Conservation (phyloP, 2,888 invertebrate genomes). For the Epirrhoe tristata region DNA sequence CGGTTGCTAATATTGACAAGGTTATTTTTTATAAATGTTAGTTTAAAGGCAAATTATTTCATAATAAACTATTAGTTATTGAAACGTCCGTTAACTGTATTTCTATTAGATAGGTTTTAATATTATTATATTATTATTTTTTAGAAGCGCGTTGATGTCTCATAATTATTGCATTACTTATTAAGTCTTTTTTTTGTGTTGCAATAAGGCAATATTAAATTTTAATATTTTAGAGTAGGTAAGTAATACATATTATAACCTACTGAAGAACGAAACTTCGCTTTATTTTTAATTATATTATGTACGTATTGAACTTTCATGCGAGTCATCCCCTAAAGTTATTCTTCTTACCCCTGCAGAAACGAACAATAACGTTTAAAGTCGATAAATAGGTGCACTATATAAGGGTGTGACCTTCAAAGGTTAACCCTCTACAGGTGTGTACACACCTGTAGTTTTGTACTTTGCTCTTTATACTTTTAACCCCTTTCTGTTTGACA, state of each 20-base stretch:
- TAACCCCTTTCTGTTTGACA: constrained; percentile 5
- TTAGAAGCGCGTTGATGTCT: constrained; percentile 66
- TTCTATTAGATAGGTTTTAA: neutral
- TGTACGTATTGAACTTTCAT: neutral
- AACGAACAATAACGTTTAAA: constrained; percentile 10
- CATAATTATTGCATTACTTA: no score
- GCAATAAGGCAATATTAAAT: no score
- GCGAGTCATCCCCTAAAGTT: constrained; percentile 8
- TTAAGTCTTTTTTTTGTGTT: no score
- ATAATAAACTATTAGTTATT: neutral
- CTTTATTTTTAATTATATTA: neutral
- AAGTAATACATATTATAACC: no score
- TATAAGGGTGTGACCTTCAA: constrained; percentile 38
- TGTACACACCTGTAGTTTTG: constrained; percentile 33
- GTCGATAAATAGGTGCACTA: constrained; percentile 19
- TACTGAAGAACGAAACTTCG: neutral
- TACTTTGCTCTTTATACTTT: constrained; percentile 23
- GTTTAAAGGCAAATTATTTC: neutral
- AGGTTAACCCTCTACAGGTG: constrained; percentile 34
- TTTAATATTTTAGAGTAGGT: no score
- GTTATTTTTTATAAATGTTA: constrained; percentile 13
- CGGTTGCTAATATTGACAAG: constrained; percentile 29
- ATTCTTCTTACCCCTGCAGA: neutral
- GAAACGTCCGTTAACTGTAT: no score
- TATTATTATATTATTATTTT: neutral